phyloP scores from a whole-genome alignment of 2,888 invertebrate species.

The Bhutanitis thaidina region DNA sequence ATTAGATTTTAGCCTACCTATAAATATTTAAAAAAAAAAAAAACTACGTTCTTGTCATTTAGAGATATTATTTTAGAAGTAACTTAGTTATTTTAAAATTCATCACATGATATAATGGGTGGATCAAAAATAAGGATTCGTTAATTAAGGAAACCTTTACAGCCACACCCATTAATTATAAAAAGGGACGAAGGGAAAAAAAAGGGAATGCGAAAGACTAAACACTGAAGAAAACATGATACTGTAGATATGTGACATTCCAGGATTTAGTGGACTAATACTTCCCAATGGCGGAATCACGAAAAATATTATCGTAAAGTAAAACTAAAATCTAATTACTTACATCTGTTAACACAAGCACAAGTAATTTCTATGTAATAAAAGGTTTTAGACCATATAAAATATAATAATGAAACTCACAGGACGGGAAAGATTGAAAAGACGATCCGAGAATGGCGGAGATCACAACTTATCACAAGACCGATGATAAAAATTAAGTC shows the following conservation, averaged over 20 bases:
- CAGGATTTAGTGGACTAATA: constrained; percentile 4
- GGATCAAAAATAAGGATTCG: background rate
- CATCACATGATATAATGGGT: constrained; percentile 12
- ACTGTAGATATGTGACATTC: constrained; percentile 21
- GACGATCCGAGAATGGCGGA: constrained; percentile 78
- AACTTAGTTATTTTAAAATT: too few relatives aligned
- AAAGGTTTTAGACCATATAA: constrained; percentile 33
- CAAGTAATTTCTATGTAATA: constrained; percentile 36
- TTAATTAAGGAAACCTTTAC: background rate
- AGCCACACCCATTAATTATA: background rate
- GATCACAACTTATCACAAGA: constrained; percentile 78
- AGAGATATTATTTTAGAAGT: too few relatives aligned
- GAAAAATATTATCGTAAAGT: constrained; percentile 48
- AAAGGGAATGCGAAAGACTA: background rate
- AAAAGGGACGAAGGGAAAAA: background rate
- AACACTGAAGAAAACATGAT: constrained; percentile 4
- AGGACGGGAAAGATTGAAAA: constrained; percentile 72
- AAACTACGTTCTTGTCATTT: too few relatives aligned
- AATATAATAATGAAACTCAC: constrained; percentile 65
- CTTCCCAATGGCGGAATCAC: constrained; percentile 44
- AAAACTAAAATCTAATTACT: constrained; percentile 31
- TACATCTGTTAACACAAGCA: constrained; percentile 50
- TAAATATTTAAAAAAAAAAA: too few relatives aligned
- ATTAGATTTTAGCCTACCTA: too few relatives aligned
- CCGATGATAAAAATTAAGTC: constrained; percentile 78